Percentiles rank a stretch among this genome's conserved stretches.
Conservation (phyloP, 2,888 invertebrate genomes). For the Nemotelus nigrinus region DNA sequence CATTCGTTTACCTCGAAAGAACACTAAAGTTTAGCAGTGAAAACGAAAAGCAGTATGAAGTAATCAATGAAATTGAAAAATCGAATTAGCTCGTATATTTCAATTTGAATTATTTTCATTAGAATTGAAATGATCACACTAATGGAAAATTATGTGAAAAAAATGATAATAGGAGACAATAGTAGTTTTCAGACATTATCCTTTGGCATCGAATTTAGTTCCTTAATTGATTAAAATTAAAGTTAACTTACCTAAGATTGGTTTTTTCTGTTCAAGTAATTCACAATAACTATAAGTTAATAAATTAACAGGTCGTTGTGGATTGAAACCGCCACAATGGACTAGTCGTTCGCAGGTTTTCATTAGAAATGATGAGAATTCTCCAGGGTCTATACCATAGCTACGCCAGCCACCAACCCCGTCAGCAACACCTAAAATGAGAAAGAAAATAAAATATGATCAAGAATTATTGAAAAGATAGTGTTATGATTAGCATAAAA, state of each 20-base stretch:
- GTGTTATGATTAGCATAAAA: neutral
- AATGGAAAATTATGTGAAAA: too few relatives aligned
- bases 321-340: constrained; percentile 85
- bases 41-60: too few relatives aligned
- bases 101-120: too few relatives aligned
- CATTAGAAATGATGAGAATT: constrained; percentile 95
- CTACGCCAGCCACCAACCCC: constrained; percentile 99
- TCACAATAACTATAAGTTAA: constrained; percentile 93
- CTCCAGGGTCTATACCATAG: constrained; percentile 97
- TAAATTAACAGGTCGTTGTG: constrained; percentile 86
- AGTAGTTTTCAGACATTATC: too few relatives aligned
- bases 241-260: constrained; percentile 79
- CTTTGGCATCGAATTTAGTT: too few relatives aligned
- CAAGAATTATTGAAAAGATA: neutral
- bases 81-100: too few relatives aligned
- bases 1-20: too few relatives aligned
- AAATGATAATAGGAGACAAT: too few relatives aligned
- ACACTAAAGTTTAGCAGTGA: too few relatives aligned
- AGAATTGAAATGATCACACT: too few relatives aligned
- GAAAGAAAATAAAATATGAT: neutral
- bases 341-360: constrained; percentile 93
- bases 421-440: constrained; percentile 88
- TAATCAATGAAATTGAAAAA: too few relatives aligned
- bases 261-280: constrained; percentile 89
- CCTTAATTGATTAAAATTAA: neutral